phyloP scores from a whole-genome alignment of 2,797 vertebrate species.

The Sebastes dallii region DNA sequence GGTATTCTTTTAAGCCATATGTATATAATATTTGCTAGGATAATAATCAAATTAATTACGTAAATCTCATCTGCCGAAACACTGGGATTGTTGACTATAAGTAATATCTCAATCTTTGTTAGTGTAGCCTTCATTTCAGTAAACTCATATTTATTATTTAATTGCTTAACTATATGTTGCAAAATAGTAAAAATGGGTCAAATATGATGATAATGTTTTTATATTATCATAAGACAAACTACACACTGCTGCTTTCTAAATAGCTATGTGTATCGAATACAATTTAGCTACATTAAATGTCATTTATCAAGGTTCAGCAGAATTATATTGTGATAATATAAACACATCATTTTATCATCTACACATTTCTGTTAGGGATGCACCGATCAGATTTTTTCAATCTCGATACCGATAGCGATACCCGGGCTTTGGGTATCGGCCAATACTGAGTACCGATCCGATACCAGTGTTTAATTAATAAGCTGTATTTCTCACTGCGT shows the following conservation, averaged over 20 bases:
- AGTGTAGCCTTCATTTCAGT: background rate
- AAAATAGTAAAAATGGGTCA: background rate
- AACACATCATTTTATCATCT: background rate
- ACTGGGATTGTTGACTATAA: too few species aligned
- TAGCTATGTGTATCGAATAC: background rate
- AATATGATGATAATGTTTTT: background rate
- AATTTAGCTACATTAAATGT: background rate
- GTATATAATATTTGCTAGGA: too few species aligned
- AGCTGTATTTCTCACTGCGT: rapidly evolving
- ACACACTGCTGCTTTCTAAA: background rate
- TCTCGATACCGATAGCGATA: too few species aligned
- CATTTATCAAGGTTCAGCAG: background rate
- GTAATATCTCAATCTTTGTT: too few species aligned
- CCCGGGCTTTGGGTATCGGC: too few species aligned
- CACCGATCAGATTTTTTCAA: too few species aligned
- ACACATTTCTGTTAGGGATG: background rate
- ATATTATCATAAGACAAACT: background rate
- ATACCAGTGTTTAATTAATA: too few species aligned
- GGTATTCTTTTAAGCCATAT: too few species aligned
- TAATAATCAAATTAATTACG: too few species aligned
- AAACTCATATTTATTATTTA: background rate
- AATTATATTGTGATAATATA: background rate
- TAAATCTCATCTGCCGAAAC: too few species aligned
- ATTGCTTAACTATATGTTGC: background rate
- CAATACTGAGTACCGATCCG: too few species aligned